phyloP scores from a whole-genome alignment of 2,888 invertebrate species.

The Crocallis elinguaria region DNA sequence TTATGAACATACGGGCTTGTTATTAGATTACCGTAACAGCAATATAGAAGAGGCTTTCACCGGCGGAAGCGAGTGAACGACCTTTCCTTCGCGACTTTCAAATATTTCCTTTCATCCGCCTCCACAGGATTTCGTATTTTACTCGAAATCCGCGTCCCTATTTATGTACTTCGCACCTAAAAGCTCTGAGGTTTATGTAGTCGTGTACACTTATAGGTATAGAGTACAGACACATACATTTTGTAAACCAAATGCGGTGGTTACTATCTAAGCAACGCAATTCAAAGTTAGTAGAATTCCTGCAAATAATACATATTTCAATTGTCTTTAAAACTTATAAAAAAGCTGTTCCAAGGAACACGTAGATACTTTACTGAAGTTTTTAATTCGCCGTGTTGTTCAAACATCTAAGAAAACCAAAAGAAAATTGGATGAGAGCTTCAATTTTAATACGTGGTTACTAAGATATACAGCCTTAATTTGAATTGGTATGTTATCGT shows the following conservation, averaged over 20 bases:
- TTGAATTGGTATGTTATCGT: too few relatives aligned
- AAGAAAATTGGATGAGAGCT: too few relatives aligned
- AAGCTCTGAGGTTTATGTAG: slow-evolving; percentile 5
- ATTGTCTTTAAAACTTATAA: not conserved
- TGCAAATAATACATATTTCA: not conserved
- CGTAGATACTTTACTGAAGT: too few relatives aligned
- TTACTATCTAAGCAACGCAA: too few relatives aligned
- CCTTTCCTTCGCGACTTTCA: slow-evolving; percentile 41
- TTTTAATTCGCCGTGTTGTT: too few relatives aligned
- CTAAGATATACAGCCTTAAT: too few relatives aligned
- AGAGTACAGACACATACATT: not conserved
- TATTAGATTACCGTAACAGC: slow-evolving; percentile 62
- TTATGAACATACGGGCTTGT: slow-evolving; percentile 32
- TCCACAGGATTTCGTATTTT: slow-evolving; percentile 34
- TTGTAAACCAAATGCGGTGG: slow-evolving; percentile 2
- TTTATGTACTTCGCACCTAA: slow-evolving; percentile 28
- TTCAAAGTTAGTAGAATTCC: too few relatives aligned
- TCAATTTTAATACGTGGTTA: too few relatives aligned
- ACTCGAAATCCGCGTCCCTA: slow-evolving; percentile 28
- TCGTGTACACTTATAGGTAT: not conserved
- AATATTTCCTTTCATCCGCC: slow-evolving; percentile 33
- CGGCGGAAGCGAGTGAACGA: slow-evolving; percentile 59
- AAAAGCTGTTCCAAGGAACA: too few relatives aligned
- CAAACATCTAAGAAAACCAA: too few relatives aligned
- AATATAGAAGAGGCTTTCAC: slow-evolving; percentile 53